Percentiles rank a stretch among this genome's conserved stretches.
These are phyloP conservation scores for Bettongia penicillata DNA, from an alignment of 2,113 vertebrate genomes.

Conservation along the genomic window DNA sequence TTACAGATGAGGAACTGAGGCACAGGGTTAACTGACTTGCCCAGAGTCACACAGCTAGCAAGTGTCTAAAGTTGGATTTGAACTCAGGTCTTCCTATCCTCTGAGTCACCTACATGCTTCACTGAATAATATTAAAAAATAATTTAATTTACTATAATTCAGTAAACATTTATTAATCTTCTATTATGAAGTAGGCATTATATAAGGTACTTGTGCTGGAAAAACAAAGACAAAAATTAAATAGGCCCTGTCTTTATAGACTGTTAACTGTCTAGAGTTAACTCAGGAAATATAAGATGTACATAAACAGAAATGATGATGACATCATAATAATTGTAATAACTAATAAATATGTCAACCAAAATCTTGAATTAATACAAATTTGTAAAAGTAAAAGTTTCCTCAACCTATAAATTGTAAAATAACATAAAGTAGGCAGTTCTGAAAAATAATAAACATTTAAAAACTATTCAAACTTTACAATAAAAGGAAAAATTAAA, in stretches of 20 bases:
- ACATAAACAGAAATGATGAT: slow-evolving; percentile 17
- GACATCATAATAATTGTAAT: neutral
- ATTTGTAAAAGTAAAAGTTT: neutral
- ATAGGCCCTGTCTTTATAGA: neutral
- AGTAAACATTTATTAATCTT: neutral
- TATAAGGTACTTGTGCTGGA: neutral
- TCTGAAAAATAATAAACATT: neutral
- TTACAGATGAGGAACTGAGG: neutral
- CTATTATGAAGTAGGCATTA: neutral
- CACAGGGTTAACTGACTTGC: neutral
- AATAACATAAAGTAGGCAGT: neutral
- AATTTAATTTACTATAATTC: neutral
- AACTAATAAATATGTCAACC: neutral
- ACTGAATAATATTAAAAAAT: neutral
- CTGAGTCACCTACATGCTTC: neutral
- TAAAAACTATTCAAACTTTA: neutral
- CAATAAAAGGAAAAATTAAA: neutral
- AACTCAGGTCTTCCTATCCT: neutral
- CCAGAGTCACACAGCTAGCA: neutral
- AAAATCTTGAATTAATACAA: neutral
- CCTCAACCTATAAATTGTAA: neutral
- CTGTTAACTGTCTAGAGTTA: neutral
- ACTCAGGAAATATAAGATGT: neutral
- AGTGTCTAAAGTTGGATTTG: neutral
- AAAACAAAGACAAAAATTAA: neutral